These are phyloP conservation scores for Ichneumoninae sp. DNA, from an alignment of 2,888 invertebrate species.

Conservation along the genomic window DNA sequence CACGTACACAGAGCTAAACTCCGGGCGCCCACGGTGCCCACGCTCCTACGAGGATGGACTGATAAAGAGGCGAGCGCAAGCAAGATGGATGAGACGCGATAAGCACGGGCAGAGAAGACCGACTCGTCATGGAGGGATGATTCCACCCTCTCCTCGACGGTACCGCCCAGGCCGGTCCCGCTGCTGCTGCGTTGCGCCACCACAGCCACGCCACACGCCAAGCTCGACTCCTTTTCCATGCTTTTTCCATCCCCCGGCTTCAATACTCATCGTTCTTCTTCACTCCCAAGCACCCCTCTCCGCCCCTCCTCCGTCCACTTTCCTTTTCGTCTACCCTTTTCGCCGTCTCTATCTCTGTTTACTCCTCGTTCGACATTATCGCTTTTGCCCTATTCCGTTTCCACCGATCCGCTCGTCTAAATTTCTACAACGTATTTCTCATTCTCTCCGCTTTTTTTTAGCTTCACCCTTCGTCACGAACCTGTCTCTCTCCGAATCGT, in stretches of 20 bases:
- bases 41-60: slow-evolving; percentile 61
- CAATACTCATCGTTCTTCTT: slow-evolving; percentile 62
- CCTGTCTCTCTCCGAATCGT: slow-evolving; percentile 34
- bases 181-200: slow-evolving; percentile 20
- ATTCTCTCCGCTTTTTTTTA: slow-evolving; percentile 28
- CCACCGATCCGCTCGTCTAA: slow-evolving; percentile 4
- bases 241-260: slow-evolving; percentile 24
- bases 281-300: slow-evolving; percentile 1
- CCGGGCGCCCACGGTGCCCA: slow-evolving; percentile 29
- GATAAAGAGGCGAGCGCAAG: slow-evolving; percentile 71
- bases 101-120: slow-evolving; percentile 67
- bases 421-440: slow-evolving; percentile 28
- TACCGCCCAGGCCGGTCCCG: background rate
- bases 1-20: background rate
- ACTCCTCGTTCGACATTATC: slow-evolving; percentile 49
- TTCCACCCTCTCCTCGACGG: slow-evolving; percentile 46
- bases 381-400: background rate
- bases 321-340: slow-evolving; percentile 15
- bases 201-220: slow-evolving; percentile 35
- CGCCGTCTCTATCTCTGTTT: slow-evolving; percentile 37
- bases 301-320: background rate
- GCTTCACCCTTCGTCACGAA: slow-evolving; percentile 5
- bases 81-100: slow-evolving; percentile 77
- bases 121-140: slow-evolving; percentile 68
- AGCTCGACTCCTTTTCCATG: slow-evolving; percentile 40